Conservation (phyloP, 1,140 invertebrate genomes). For the Nebria ingens region DNA sequence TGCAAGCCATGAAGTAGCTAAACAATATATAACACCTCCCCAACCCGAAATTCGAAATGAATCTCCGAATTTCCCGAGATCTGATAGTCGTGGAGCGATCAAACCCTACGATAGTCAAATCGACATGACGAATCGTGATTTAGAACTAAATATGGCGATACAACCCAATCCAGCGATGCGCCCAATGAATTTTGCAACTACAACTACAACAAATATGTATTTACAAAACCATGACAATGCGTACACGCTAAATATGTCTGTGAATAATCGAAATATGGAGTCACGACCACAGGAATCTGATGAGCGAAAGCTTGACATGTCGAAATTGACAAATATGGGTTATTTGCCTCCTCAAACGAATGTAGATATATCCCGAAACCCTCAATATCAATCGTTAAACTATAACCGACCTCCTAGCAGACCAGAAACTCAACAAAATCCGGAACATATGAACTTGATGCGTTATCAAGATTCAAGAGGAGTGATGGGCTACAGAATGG, state of each 20-base stretch:
- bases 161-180: neutral
- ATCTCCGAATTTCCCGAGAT: neutral
- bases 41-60: neutral
- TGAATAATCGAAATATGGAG: conserved; percentile 5
- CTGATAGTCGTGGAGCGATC: neutral
- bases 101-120: neutral
- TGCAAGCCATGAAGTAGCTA: neutral
- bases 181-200: neutral
- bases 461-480: neutral
- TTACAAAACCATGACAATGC: conserved; percentile 3
- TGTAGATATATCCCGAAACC: conserved; percentile 17
- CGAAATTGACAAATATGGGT: conserved; percentile 31
- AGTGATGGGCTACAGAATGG: neutral
- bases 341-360: conserved; percentile 25
- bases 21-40: neutral
- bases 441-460: conserved; percentile 1
- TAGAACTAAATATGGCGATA: neutral
- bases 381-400: conserved; percentile 22
- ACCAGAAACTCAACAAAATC: neutral
- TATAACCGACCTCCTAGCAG: conserved; percentile 16
- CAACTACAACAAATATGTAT: neutral
- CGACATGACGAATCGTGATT: neutral
- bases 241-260: conserved; percentile 15
- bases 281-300: neutral
- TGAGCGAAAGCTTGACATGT: conserved; percentile 27